Percentiles rank a stretch among this genome's conserved stretches.
Evolutionary conservation across 2,888 invertebrate species (phyloP).

Genomic region (Ommatoiulus sabulosus): DNA sequence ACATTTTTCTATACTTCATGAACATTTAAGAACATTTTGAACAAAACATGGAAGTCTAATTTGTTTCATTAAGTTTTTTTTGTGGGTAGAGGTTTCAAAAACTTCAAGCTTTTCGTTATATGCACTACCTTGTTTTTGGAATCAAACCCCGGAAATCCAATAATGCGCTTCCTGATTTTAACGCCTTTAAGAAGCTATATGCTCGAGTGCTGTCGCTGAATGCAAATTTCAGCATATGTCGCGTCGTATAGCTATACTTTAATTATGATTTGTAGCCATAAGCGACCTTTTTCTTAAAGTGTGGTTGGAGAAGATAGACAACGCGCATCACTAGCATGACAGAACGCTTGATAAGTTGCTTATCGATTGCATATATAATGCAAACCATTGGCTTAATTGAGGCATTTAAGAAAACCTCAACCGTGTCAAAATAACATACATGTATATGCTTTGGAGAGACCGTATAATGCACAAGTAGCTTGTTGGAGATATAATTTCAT

Average conservation of each 20-base stretch:
- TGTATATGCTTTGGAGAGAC: not conserved
- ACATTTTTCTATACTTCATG: too few species aligned
- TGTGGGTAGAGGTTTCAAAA: too few species aligned
- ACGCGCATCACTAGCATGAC: not conserved
- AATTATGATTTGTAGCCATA: not conserved
- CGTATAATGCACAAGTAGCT: not conserved
- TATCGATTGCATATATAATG: conserved; percentile 3
- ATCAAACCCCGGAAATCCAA: too few species aligned
- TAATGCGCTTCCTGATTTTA: not conserved
- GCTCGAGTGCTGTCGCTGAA: not conserved
- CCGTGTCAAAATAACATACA: conserved; percentile 5
- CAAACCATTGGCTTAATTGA: conserved; percentile 18
- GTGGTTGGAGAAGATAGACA: not conserved
- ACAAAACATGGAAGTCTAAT: too few species aligned
- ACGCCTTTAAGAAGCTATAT: not conserved
- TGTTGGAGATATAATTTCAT: conserved; percentile 1
- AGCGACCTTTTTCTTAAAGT: not conserved
- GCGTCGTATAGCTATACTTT: not conserved
- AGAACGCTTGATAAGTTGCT: not conserved
- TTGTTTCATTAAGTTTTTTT: too few species aligned
- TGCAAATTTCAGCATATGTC: not conserved
- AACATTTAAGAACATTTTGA: too few species aligned
- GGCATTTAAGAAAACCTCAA: conserved; percentile 5
- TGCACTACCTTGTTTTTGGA: too few species aligned
- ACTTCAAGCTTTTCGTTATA: too few species aligned